Evolutionary conservation across 2,113 vertebrate species (phyloP).

Genomic region (Rhizomys pruinosus): DNA sequence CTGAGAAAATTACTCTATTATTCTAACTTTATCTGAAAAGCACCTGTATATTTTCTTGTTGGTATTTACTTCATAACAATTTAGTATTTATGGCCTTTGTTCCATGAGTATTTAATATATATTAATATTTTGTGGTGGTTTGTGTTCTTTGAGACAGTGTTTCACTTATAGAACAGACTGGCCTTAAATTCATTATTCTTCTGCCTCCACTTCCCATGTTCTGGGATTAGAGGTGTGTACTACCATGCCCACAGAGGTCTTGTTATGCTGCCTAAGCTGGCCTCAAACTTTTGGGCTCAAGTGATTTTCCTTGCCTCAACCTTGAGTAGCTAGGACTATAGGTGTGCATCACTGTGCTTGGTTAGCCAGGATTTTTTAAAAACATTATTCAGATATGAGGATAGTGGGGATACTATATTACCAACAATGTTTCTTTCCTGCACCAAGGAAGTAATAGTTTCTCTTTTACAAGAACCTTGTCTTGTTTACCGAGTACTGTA

Average conservation of each 20-base stretch:
- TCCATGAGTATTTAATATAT: neutral
- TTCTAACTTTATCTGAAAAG: constrained; percentile 38
- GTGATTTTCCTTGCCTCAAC: neutral
- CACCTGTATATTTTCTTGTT: constrained; percentile 44
- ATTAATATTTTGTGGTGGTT: neutral
- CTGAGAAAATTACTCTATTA: constrained; percentile 45
- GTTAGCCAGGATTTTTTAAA: neutral
- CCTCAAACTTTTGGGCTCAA: neutral
- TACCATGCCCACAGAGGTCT: neutral
- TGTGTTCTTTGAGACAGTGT: neutral
- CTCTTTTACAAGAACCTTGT: constrained; percentile 24
- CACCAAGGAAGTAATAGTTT: constrained; percentile 11
- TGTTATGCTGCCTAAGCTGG: neutral
- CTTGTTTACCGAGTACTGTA: constrained; percentile 60
- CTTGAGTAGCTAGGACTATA: neutral
- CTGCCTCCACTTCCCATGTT: neutral
- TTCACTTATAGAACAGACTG: neutral
- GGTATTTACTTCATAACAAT: constrained; percentile 35
- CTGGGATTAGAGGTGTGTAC: neutral
- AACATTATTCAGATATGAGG: neutral
- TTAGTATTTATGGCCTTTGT: constrained; percentile 49
- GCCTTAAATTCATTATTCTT: neutral
- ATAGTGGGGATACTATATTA: neutral
- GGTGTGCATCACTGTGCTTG: too few species aligned
- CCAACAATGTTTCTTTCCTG: neutral